phyloP scores from a whole-genome alignment of 2,888 invertebrate species.

The Eupeodes latifasciatus region DNA sequence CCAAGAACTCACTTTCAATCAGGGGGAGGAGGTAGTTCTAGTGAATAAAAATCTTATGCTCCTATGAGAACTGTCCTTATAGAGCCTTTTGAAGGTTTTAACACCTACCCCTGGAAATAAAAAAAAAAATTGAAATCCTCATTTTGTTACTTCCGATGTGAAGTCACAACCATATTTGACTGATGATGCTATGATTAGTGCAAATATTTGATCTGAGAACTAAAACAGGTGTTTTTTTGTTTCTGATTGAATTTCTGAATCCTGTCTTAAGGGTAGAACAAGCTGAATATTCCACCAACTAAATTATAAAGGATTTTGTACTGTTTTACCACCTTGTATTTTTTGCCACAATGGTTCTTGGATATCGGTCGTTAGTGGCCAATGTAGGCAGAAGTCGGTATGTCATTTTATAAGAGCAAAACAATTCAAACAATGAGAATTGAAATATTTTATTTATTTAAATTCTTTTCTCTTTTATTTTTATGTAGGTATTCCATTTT shows the following conservation, averaged over 20 bases:
- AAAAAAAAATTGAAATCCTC: no score
- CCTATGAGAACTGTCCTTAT: no score
- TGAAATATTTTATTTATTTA: conserved; percentile 72
- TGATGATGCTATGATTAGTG: conserved; percentile 15
- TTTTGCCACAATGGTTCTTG: not conserved
- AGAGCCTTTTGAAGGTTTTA: no score
- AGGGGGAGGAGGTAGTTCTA: no score
- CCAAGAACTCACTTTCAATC: no score
- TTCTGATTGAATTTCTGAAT: conserved; percentile 26
- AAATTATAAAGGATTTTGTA: not conserved
- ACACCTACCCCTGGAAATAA: no score
- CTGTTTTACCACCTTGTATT: not conserved
- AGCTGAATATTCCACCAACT: conserved; percentile 5
- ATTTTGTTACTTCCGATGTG: no score
- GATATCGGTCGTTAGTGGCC: conserved; percentile 14
- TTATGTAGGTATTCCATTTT: not conserved
- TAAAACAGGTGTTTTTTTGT: conserved; percentile 63
- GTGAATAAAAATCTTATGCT: no score
- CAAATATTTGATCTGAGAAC: conserved; percentile 64
- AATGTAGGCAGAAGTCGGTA: not conserved
- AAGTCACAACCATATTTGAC: no score
- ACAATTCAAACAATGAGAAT: conserved; percentile 69
- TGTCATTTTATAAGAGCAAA: conserved; percentile 40
- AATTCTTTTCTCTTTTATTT: conserved; percentile 44
- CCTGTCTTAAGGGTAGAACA: not conserved